phyloP scores from a whole-genome alignment of 2,888 invertebrate genomes.

The Volucella bombylans region DNA sequence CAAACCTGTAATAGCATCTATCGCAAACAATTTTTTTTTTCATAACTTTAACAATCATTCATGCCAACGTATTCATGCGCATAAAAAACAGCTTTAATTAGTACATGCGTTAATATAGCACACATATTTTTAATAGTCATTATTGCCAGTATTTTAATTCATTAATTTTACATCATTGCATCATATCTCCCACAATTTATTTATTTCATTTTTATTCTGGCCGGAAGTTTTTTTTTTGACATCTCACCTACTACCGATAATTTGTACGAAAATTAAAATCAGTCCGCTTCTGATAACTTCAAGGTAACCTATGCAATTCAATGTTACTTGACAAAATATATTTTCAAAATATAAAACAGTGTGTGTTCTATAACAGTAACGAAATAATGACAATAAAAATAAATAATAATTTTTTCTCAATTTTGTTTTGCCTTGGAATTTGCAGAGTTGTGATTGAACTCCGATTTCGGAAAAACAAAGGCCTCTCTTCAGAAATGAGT shows the following conservation, averaged over 20 bases:
- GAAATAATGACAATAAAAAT: slow-evolving; percentile 7
- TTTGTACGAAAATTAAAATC: slow-evolving; percentile 11
- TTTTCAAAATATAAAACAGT: slow-evolving; percentile 1
- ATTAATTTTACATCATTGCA: slow-evolving; percentile 2
- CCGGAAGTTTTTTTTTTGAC: background rate
- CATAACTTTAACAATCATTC: too few relatives aligned
- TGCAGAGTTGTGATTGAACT: slow-evolving; percentile 31
- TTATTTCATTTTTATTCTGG: slow-evolving; percentile 3
- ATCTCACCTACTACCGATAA: slow-evolving; percentile 34
- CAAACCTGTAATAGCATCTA: too few relatives aligned
- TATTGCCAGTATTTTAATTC: background rate
- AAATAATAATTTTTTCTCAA: slow-evolving; percentile 22
- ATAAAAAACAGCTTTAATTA: too few relatives aligned
- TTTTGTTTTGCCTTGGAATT: slow-evolving; percentile 21
- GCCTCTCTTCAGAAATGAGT: slow-evolving; percentile 48
- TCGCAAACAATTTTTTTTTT: too few relatives aligned
- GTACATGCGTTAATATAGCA: too few relatives aligned
- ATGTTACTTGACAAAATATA: slow-evolving; percentile 5
- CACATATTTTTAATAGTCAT: background rate
- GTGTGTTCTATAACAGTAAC: slow-evolving; percentile 1
- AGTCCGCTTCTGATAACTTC: slow-evolving; percentile 28
- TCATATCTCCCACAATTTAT: background rate
- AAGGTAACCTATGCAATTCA: slow-evolving; percentile 15
- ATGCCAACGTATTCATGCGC: too few relatives aligned
- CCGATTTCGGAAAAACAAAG: slow-evolving; percentile 19